These are phyloP conservation scores for Sebastes kiyomatsui DNA, from an alignment of 2,797 vertebrate genomes.

Conservation along the genomic window DNA sequence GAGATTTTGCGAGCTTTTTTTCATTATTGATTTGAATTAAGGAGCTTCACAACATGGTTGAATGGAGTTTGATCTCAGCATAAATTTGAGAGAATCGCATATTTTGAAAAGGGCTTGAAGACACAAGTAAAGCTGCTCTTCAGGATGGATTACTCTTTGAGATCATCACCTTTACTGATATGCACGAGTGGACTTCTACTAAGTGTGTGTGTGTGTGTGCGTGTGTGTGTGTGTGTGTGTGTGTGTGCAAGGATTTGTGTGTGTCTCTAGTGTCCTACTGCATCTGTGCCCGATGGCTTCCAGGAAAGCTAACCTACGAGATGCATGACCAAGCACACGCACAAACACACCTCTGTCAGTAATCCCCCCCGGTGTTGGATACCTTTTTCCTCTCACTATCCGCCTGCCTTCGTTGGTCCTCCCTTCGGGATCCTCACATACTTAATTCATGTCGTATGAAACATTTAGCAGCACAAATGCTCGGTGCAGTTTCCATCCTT, in stretches of 20 bases:
- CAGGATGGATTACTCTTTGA: slow-evolving; percentile 61
- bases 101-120: slow-evolving; percentile 53
- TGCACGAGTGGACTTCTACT: slow-evolving; percentile 59
- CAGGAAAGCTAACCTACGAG: slow-evolving; percentile 19
- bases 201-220: not conserved
- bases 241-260: slow-evolving; percentile 19
- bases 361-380: slow-evolving; percentile 19
- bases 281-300: slow-evolving; percentile 34
- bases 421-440: slow-evolving; percentile 37
- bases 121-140: slow-evolving; percentile 47
- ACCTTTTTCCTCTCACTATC: slow-evolving; percentile 9
- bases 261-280: slow-evolving; percentile 4
- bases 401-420: slow-evolving; percentile 18
- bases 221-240: no score
- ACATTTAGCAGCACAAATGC: slow-evolving; percentile 60
- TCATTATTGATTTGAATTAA: slow-evolving; percentile 61
- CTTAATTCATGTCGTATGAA: slow-evolving; percentile 64
- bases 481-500: slow-evolving; percentile 30
- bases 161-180: slow-evolving; percentile 69
- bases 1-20: slow-evolving; percentile 14
- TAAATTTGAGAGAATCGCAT: slow-evolving; percentile 37
- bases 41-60: slow-evolving; percentile 49
- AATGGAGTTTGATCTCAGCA: slow-evolving; percentile 63
- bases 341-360: not conserved
- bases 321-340: not conserved